Evolutionary conservation across 92 coral and sea anemone species (phyloP).

Genomic region (Pocillopora grandis): DNA sequence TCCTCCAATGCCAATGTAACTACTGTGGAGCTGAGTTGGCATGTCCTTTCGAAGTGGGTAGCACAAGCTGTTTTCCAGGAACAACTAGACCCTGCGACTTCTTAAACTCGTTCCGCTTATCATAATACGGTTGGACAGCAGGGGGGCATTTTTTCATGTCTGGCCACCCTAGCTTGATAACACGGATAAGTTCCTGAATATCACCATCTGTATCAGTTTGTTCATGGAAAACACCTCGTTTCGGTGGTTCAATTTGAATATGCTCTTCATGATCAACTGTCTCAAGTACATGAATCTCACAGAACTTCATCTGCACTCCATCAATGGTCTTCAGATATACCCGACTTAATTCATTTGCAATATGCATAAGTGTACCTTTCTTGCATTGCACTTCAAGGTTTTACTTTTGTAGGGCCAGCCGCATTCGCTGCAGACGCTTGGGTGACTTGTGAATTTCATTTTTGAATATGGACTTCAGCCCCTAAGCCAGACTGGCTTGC

Average conservation of each 20-base stretch:
- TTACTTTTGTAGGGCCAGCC: constrained; percentile 31
- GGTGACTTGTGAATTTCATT: constrained; percentile 60
- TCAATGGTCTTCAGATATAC: constrained; percentile 41
- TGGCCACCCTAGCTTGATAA: constrained; percentile 44
- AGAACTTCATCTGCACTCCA: constrained; percentile 30
- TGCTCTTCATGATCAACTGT: constrained; percentile 40
- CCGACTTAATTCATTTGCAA: constrained; percentile 42
- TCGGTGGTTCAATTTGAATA: constrained; percentile 33
- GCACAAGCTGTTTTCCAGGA: constrained; percentile 34
- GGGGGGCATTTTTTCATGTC: constrained; percentile 41
- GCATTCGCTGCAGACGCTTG: constrained; percentile 51
- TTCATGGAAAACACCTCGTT: constrained; percentile 34
- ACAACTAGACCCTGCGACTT: constrained; percentile 22
- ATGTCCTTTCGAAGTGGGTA: constrained; percentile 39
- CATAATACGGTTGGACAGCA: constrained; percentile 36
- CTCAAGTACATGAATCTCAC: constrained; percentile 44
- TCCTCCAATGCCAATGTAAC: constrained; percentile 42
- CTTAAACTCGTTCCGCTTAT: constrained; percentile 13
- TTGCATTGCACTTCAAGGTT: constrained; percentile 24
- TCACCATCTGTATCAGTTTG: constrained; percentile 31
- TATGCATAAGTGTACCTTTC: constrained; percentile 53
- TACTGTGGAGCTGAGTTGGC: constrained; percentile 38
- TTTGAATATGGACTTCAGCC: constrained; percentile 54
- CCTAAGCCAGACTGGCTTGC: constrained; percentile 59
- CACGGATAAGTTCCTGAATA: constrained; percentile 42